These are phyloP conservation scores for Marasmarcha lunaedactyla DNA, from an alignment of 2,888 invertebrate species.

Conservation along the genomic window DNA sequence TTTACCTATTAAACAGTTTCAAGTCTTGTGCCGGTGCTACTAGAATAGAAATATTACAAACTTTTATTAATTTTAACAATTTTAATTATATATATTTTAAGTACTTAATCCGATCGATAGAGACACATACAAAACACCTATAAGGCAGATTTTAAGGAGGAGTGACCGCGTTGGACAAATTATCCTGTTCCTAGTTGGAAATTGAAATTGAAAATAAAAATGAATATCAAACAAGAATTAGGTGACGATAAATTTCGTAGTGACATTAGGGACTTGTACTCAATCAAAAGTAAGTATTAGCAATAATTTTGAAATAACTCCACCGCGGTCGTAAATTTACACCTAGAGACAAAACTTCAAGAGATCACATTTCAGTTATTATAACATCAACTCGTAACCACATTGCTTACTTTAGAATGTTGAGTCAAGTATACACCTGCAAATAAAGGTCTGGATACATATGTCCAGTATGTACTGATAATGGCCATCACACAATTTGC, in stretches of 20 bases:
- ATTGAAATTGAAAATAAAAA: background rate
- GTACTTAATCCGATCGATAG: slow-evolving; percentile 22
- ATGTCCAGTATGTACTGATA: too few relatives aligned
- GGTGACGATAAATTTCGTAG: background rate
- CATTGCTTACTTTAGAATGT: slow-evolving; percentile 55
- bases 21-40: too few relatives aligned
- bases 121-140: slow-evolving; percentile 58
- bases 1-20: too few relatives aligned
- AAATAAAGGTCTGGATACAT: too few relatives aligned
- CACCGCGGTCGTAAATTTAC: slow-evolving; percentile 34
- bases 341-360: slow-evolving; percentile 36
- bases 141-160: slow-evolving; percentile 63
- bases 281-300: too few relatives aligned
- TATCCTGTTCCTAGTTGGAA: too few relatives aligned
- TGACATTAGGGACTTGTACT: too few relatives aligned
- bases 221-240: background rate
- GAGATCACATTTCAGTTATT: slow-evolving; percentile 49
- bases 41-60: too few relatives aligned
- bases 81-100: too few relatives aligned
- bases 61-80: too few relatives aligned
- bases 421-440: slow-evolving; percentile 23
- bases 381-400: slow-evolving; percentile 2
- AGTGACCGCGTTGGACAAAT: slow-evolving; percentile 30
- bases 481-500: too few relatives aligned
- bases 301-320: background rate